Evolutionary conservation across 2,888 invertebrate species (phyloP).

Genomic region (Torymus tubicola): DNA sequence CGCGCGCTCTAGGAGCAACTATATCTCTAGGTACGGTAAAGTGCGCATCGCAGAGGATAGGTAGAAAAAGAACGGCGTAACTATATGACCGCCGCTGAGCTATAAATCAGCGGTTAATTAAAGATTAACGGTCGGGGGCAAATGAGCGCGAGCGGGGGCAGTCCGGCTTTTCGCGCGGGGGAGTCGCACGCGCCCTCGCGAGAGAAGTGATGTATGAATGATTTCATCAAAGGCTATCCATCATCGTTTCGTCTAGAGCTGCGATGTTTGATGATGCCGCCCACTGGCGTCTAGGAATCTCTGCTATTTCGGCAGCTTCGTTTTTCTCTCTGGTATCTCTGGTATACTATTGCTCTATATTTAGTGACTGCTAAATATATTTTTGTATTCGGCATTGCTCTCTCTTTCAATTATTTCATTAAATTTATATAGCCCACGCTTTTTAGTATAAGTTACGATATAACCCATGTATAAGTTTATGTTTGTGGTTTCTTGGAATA

Average conservation of each 20-base stretch:
- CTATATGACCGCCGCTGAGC: background rate
- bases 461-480: too few relatives aligned
- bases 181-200: constrained; percentile 6
- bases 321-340: background rate
- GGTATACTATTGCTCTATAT: background rate
- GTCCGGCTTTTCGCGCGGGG: constrained; percentile 27
- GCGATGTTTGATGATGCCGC: constrained; percentile 72
- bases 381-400: too few relatives aligned
- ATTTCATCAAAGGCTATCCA: constrained; percentile 74
- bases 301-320: background rate
- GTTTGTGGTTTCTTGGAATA: too few relatives aligned
- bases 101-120: constrained; percentile 74
- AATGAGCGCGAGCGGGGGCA: constrained; percentile 57
- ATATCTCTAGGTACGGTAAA: too few relatives aligned
- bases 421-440: too few relatives aligned
- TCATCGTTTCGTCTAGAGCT: constrained; percentile 71
- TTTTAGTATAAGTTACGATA: too few relatives aligned
- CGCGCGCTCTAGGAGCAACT: too few relatives aligned
- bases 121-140: constrained; percentile 70
- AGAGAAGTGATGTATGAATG: constrained; percentile 70
- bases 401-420: background rate
- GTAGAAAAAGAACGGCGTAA: too few relatives aligned
- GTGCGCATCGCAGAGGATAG: too few relatives aligned
- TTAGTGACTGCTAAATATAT: too few relatives aligned
- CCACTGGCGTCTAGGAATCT: constrained; percentile 56